Base-by-base conservation (phyloP, 2,797 vertebrate species). In the Acanthopagrus latus region DNA sequence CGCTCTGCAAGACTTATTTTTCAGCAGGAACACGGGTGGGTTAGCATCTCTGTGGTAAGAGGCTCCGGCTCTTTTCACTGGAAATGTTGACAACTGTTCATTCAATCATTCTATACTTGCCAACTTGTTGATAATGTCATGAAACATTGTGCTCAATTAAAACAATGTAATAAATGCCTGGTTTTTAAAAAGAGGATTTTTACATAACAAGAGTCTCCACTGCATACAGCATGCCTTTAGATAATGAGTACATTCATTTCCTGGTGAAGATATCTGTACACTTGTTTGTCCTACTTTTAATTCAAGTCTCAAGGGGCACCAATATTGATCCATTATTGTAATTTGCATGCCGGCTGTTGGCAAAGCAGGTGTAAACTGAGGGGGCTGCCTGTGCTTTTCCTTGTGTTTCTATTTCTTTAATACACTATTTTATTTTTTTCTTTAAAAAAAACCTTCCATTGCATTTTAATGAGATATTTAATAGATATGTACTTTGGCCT, bases 271-370 rank as follows among this genome's bases (percentile, higher is more conserved):
- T 66, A 62, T 21, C 9, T 29, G 17, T 44, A 21, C 12, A 38
- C 21, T 60, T 60, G 44, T 20, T 60, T 25, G 23, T 71, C 7
- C 17, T 56, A 9, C 27, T 62, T 79, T 33, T 14, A 50, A 58
- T 51, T 46, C 1, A 52, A 71, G 12, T 7, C 33, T 33, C 4
- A 47, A 25, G 0, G 27, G 47, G 4, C 56, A 59, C 2, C 2
- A n/a, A 16, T 50, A 33, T 23, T 63, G 12, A 73, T 20, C 13
- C 9, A 12, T 29, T 57, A 16, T 48, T 7, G 54, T 25, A 3
- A 58, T 72, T 55, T 66, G 8, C 46, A 60, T 20, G 23, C 33
- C 52, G 18, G 59, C 16, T 25, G 13, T 46, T 46, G 41, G 41
- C n/a, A 62, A 46, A 46, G 6, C 57, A 62, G 25, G 2, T 47